Conservation (phyloP, 2,888 invertebrate species). For the Didymodactylos carnosus region DNA sequence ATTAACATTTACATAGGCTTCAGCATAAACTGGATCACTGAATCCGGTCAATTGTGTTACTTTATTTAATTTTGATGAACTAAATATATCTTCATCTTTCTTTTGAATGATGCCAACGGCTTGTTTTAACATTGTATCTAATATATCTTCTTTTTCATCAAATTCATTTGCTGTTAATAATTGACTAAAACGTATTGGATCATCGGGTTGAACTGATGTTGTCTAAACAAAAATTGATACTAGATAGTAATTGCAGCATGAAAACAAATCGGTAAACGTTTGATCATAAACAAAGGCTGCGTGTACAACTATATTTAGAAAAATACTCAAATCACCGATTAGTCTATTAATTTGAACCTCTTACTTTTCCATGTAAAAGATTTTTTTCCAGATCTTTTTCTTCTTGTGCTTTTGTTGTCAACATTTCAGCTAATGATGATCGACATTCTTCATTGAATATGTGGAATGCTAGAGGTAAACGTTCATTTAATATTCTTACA, state of each 20-base stretch:
- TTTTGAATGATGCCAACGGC: conserved; percentile 47
- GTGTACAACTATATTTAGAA: too few species aligned
- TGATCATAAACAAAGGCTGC: too few species aligned
- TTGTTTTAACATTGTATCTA: conserved; percentile 74
- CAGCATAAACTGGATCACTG: conserved; percentile 96
- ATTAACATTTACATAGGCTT: conserved; percentile 88
- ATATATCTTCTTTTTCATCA: conserved; percentile 55
- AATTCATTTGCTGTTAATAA: conserved; percentile 41
- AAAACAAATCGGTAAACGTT: neutral
- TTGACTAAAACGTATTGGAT: conserved; percentile 62
- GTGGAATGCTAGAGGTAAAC: conserved; percentile 44
- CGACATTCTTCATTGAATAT: conserved; percentile 56
- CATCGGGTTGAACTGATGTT: conserved; percentile 54
- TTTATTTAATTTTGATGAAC: conserved; percentile 42
- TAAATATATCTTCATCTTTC: conserved; percentile 36
- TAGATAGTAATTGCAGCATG: neutral
- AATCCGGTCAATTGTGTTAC: conserved; percentile 90
- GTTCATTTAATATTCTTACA: conserved; percentile 40
- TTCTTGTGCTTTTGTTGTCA: conserved; percentile 2
- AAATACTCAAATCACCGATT: too few species aligned
- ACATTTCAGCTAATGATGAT: conserved; percentile 58
- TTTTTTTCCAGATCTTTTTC: neutral
- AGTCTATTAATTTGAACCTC: too few species aligned
- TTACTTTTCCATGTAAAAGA: neutral
- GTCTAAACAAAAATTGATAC: conserved; percentile 31